Evolutionary conservation across 2,113 vertebrate genomes (phyloP), one percentile per base, ranked within the genome.

Genomic region (Sebastes fasciatus): DNA sequence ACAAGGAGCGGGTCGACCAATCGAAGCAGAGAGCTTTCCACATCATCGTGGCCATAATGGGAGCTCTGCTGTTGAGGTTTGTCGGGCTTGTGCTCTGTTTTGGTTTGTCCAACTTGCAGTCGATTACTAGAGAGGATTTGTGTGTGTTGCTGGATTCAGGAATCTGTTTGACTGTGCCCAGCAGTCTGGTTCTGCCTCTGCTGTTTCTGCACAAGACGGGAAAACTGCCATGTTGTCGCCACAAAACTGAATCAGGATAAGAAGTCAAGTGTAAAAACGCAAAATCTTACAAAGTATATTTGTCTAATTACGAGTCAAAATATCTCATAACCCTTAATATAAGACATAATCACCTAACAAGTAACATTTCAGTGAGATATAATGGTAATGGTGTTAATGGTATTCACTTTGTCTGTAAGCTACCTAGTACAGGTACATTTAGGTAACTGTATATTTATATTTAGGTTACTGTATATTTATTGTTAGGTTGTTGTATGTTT

Each of bases 111-210:
- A 1, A 4, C 1, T 14, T 40, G 6, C 6, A 10, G 3, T 9
- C 7, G 6, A 8, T 64, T 1, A 1, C 0, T 8, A 0, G 0
- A 0, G 8, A 19, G 4, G 8, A 42, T 21, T 0, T 10, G 0
- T 87, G 77, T 17, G 2, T 1, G 1, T 0, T 82, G 12, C 0
- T 83, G 3, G 64, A 66, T 0, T 1, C 1, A 0, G 48, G 2
- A 0, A 0, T 69, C 3, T 51, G 45, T 13, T 1, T 82, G 43
- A 16, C 8, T 0, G 0, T 82, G 1, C 89, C 85, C 4, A 82
- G 84, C 43, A 70, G 48, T 7, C 67, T 90, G 74, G 74, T 89
- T 55, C 45, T 88, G 17, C 90, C 86, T 10, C 66, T 85, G 9
- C 13, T 90, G 63, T 92, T 80, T 34, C 78, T 92, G 17, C 80